phyloP scores from a whole-genome alignment of 2,888 invertebrate genomes.

The Bunonema sp. region DNA sequence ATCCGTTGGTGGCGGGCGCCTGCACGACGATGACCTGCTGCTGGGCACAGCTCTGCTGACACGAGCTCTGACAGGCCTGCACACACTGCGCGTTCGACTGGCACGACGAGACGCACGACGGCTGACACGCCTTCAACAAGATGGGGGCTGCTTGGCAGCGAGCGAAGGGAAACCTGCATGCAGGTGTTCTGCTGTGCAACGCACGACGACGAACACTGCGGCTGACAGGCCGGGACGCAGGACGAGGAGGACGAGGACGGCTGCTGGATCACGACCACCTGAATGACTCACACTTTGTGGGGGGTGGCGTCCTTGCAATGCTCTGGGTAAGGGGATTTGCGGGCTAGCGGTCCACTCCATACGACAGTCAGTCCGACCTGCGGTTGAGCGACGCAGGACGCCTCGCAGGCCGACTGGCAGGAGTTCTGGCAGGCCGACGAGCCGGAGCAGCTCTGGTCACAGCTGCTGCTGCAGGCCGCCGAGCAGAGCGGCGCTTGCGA shows the following conservation, averaged over 20 bases:
- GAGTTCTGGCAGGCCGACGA: slow-evolving; percentile 1
- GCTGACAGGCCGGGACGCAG: slow-evolving; percentile 21
- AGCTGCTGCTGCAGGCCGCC: slow-evolving; percentile 2
- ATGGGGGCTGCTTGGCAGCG: too few relatives aligned
- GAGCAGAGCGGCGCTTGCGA: too few relatives aligned
- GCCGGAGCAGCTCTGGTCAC: too few relatives aligned
- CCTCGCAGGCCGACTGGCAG: slow-evolving; percentile 4
- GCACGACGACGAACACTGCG: slow-evolving; percentile 6
- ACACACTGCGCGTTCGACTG: slow-evolving; percentile 12
- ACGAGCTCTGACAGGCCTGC: slow-evolving; percentile 12
- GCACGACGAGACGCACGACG: slow-evolving; percentile 7
- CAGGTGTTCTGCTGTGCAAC: too few relatives aligned
- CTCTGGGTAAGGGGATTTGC: too few relatives aligned
- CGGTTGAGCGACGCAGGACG: background rate
- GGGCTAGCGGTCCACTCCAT: too few relatives aligned
- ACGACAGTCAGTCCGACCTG: too few relatives aligned
- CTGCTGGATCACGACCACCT: too few relatives aligned
- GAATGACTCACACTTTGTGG: too few relatives aligned
- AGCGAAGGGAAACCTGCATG: too few relatives aligned
- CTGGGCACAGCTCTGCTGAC: slow-evolving; percentile 18
- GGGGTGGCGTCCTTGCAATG: too few relatives aligned
- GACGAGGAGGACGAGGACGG: slow-evolving; percentile 1
- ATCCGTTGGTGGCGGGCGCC: slow-evolving; percentile 9
- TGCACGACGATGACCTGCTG: slow-evolving; percentile 26
- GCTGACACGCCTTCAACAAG: too few relatives aligned